Conservation (phyloP, 2,888 invertebrate genomes). For the Polietes domitor region DNA sequence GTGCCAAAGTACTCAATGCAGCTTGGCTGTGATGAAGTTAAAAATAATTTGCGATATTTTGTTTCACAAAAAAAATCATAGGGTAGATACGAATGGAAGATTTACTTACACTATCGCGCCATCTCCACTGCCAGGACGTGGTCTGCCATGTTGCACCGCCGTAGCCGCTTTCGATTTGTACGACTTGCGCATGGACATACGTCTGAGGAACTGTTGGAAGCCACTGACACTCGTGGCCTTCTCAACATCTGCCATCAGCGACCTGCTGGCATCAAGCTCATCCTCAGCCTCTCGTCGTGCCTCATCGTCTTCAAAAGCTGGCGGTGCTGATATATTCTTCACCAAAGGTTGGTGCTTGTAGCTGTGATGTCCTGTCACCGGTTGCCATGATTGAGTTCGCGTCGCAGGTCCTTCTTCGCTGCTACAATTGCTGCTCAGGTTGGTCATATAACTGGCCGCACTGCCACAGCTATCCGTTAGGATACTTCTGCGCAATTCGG, state of each 20-base stretch:
- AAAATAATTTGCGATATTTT: conserved; percentile 20
- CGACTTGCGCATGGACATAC: conserved; percentile 79
- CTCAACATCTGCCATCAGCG: conserved; percentile 51
- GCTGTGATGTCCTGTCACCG: conserved; percentile 64
- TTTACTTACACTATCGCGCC: conserved; percentile 80
- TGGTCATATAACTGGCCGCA: conserved; percentile 72
- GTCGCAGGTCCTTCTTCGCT: conserved; percentile 66
- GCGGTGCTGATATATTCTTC: conserved; percentile 82
- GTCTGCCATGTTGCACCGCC: conserved; percentile 64
- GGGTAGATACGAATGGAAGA: background rate
- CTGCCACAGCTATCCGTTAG: conserved; percentile 75
- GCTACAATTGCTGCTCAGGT: conserved; percentile 68
- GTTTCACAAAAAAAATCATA: background rate
- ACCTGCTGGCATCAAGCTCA: conserved; percentile 51
- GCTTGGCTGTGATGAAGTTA: conserved; percentile 11
- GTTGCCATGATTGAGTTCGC: conserved; percentile 79
- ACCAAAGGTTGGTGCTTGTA: conserved; percentile 79
- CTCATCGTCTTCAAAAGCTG: conserved; percentile 60
- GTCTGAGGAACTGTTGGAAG: conserved; percentile 79
- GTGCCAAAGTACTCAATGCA: background rate
- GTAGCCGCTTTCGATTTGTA: conserved; percentile 72
- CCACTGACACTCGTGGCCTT: conserved; percentile 69
- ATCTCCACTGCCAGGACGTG: conserved; percentile 75
- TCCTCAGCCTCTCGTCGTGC: conserved; percentile 42
- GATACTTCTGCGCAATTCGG: conserved; percentile 73